Evolutionary conservation across 2,888 invertebrate genomes (phyloP), one percentile per base, ranked within the genome.

Genomic region (Andrena hattorfiana): DNA sequence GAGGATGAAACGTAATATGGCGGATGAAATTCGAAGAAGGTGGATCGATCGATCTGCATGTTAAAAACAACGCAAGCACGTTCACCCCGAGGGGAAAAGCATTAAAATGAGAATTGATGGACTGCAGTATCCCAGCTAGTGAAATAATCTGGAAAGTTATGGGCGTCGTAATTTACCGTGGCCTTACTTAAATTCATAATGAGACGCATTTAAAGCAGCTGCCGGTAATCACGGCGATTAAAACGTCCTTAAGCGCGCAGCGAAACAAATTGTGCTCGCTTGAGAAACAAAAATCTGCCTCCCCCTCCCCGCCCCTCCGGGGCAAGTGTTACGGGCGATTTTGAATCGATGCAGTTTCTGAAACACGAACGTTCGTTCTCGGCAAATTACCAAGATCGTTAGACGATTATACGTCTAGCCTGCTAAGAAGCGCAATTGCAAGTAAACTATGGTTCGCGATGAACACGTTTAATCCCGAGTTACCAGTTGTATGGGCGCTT

Each of bases 141-240:
- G 83, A 84, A 81, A 86, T 87, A 90, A 89, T 89, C 85, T 87
- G 71, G 78, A 81, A 84, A 86, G 85, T 90, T 86, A 89, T 87
- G 86, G 73, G 84, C 74, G 76, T 85, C 83, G 85, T 84, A 89
- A 90, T 90, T 90, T 88, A 87, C 83, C 86, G 69, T 83, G 82
- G 86, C 76, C 86, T 89, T 84, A 83, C 83, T 88, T 89, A 90
- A 90, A 90, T 89, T 89, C 88, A 84, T 89, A 91, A 90, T 90
- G 89, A 91, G 87, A 78, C 89, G 89, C 90, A 89, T 91, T 91
- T 90, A 83, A 91, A 90, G 85, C 91, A 91, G 88, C 91, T 89
- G 91, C 85, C 83, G 87, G 90, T 91, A 91, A 92, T 92, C 90
- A 87, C 85, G 73, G 80, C 88, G 87, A 90, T 92, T 91, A 91